Conservation (phyloP, 1,140 invertebrate genomes). For the Aphis gossypii region DNA sequence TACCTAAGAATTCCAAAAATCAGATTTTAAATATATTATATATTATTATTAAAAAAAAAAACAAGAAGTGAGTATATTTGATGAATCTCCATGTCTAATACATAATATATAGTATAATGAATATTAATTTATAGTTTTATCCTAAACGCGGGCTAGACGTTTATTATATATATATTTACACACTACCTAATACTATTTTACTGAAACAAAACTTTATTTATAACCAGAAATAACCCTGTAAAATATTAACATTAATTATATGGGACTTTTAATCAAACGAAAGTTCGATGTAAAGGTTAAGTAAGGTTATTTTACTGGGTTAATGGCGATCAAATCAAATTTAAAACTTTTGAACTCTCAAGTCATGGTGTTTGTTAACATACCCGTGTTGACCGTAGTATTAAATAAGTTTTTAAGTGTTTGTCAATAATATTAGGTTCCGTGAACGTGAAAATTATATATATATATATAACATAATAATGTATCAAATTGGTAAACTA, state of each 20-base stretch:
- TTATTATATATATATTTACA: background rate
- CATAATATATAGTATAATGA: background rate
- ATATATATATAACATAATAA: background rate
- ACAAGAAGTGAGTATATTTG: background rate
- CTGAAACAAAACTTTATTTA: background rate
- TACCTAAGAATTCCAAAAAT: no score
- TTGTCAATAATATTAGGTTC: background rate
- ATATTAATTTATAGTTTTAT: background rate
- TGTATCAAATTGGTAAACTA: background rate
- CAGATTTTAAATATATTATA: no score
- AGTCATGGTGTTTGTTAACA: background rate
- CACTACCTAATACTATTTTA: background rate
- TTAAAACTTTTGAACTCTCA: background rate
- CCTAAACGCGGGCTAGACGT: background rate
- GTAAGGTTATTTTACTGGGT: background rate
- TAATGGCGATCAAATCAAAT: slow-evolving; percentile 2
- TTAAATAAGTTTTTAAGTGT: background rate
- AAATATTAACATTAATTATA: slow-evolving; percentile 21
- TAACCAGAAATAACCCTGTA: background rate
- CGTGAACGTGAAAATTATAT: background rate
- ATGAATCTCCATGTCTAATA: background rate
- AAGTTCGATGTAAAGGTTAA: slow-evolving; percentile 1
- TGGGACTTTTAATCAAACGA: background rate
- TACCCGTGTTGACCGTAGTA: background rate
- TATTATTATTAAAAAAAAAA: no score